Base-by-base conservation (phyloP, 2,113 vertebrate species). In the Malaclemys terrapin region DNA sequence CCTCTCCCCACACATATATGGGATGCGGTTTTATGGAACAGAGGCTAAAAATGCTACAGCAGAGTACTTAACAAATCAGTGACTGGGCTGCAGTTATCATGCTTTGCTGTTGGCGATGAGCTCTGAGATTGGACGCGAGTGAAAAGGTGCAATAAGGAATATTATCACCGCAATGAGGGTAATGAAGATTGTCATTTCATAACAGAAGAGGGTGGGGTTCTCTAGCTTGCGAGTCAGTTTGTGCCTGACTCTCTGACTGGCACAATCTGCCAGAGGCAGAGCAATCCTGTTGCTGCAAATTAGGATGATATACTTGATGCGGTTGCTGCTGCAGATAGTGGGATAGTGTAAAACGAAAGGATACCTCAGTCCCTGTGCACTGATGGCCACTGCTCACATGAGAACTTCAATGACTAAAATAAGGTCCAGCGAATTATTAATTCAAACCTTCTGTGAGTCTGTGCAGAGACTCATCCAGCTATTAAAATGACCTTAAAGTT, bases 71-170 rank as follows among this genome's bases (percentile, higher is more conserved):
- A 12, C 29, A 84, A 50, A 49, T n/a, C 65, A 72, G 65, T 22
- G n/a, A 22, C 17, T 38, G 35, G 11, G 31, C 25, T 20, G 29
- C 8, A 29, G 1, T 25, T 54, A 54, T 11, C 5, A 8, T 13
- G 5, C 59, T 76, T 81, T 25, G 17, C 2, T 50, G 76, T 5
- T 29, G 10, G 6, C 5, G 2, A 0, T 0, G 1, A 89, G 45
- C 11, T 80, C 87, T 88, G 1, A 0, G 22, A 38, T 38, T 35
- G 19, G 16, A 53, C 86, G 0, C 27, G 31, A 80, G 24, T 72
- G 75, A 20, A 25, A 0, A 0, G 25, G 11, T 29, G 42, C 42
- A 47, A 29, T 29, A 13, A 27, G 25, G 25, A 29, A 47, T 78
- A 47, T 24, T 27, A 47, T 47, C 42, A 78, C 3, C 13, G 38